Evolutionary conservation across 2,888 invertebrate species (phyloP).

Genomic region (Chalcis sispes): DNA sequence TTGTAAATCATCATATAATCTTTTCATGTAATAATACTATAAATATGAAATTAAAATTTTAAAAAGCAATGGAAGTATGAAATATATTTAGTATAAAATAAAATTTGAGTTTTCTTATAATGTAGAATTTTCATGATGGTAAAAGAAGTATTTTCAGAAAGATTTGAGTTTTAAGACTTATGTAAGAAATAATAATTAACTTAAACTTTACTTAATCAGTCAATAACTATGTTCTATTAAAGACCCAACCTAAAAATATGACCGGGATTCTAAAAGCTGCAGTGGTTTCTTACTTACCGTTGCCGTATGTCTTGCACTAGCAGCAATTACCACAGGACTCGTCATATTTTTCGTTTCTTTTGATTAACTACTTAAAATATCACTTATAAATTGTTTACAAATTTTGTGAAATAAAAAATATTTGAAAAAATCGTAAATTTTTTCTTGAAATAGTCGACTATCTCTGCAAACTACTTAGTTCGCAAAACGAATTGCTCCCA

Average conservation of each 20-base stretch:
- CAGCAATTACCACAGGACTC: slow-evolving; percentile 88
- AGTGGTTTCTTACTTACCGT: slow-evolving; percentile 81
- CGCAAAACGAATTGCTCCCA: slow-evolving; percentile 1
- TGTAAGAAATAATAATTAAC: slow-evolving; percentile 56
- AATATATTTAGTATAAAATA: too few species aligned
- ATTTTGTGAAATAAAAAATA: not conserved
- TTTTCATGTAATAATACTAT: too few species aligned
- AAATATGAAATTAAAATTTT: too few species aligned
- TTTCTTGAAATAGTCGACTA: slow-evolving; percentile 14
- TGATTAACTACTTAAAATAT: slow-evolving; percentile 44
- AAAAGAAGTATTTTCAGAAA: too few species aligned
- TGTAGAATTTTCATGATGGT: slow-evolving; percentile 1
- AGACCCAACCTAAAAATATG: slow-evolving; percentile 42
- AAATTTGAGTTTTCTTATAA: too few species aligned
- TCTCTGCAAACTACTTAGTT: not conserved
- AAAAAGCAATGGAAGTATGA: too few species aligned
- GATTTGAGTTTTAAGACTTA: too few species aligned
- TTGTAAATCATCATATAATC: too few species aligned
- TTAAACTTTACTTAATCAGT: slow-evolving; percentile 57
- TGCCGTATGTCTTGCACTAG: slow-evolving; percentile 90
- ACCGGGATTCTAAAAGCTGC: not conserved
- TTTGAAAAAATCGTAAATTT: not conserved
- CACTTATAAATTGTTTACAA: slow-evolving; percentile 2
- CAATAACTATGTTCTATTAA: slow-evolving; percentile 18
- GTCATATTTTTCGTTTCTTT: slow-evolving; percentile 68